Evolutionary conservation across 2,113 vertebrate species (phyloP).

Genomic region (Anhinga rufa): DNA sequence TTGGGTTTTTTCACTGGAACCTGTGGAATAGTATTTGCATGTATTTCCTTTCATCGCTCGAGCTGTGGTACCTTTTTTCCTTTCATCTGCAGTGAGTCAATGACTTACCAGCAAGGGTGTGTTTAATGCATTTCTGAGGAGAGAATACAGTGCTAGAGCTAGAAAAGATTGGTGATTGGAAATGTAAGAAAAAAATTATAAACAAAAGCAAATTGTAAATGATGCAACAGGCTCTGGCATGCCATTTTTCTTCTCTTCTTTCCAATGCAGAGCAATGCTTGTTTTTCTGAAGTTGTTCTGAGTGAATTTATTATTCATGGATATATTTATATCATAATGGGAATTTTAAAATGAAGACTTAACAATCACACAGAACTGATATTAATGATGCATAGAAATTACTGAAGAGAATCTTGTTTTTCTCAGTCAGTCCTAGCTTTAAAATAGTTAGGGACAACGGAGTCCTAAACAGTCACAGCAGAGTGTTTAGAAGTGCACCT

Average conservation of each 20-base stretch:
- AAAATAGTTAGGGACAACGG: not conserved
- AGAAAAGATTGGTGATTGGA: not conserved
- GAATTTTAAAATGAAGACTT: not conserved
- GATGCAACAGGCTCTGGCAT: not conserved
- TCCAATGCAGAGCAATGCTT: not conserved
- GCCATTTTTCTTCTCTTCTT: not conserved
- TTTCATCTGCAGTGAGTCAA: not conserved
- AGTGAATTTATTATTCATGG: not conserved
- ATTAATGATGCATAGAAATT: not conserved
- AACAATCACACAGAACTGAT: not conserved
- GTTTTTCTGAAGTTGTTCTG: not conserved
- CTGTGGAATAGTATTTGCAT: not conserved
- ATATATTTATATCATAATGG: not conserved
- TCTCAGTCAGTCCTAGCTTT: not conserved
- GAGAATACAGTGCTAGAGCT: not conserved
- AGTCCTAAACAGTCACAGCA: rapidly evolving
- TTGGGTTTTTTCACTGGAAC: not conserved
- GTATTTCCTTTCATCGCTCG: not conserved
- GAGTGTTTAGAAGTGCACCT: not conserved
- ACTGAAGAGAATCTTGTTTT: not conserved
- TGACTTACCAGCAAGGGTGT: not conserved
- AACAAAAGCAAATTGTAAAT: not conserved
- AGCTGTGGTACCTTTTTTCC: not conserved
- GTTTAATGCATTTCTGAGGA: not conserved
- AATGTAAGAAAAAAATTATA: not conserved